Base-by-base conservation (phyloP, 2,888 invertebrate species). In the Tachystola acroxantha region DNA sequence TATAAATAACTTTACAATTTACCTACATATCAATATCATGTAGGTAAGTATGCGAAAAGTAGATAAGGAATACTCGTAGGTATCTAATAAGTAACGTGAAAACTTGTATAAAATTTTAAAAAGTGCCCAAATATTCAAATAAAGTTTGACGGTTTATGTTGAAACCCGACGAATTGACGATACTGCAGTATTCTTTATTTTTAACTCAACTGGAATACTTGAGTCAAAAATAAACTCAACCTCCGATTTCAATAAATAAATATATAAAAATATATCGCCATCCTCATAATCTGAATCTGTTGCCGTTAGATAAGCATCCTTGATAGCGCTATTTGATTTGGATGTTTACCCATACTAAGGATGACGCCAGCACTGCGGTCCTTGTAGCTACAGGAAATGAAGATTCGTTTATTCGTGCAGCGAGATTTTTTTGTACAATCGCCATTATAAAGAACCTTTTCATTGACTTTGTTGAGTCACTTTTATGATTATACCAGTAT, bases 281-380 rank as follows among this genome's bases (percentile, higher is more conserved):
- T 31, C n/a, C n/a, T n/a, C 32, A 25, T 9, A 6, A 33, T 32
- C 24, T 38, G 14, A 27, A 31, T 34, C 31, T 22, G 27, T 24
- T 28, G 35, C 37, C 38, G 34, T 37, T 35, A 39, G 40, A 45
- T 46, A 42, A 44, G 37, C 30, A 34, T 29, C 42, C 36, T 37
- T 44, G 37, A 43, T 47, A 46, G 34, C 36, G 33, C 38, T 49
- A 45, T 53, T 53, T 49, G 43, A 40, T 39, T 36, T 38, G 29
- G 39, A 25, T 53, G 48, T 52, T 48, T 51, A 34, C 24, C 2
- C n/a, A 24, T 22, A 36, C 11, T 25, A 30, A 32, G 30, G 43
- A 44, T 51, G 50, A 52, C 49, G 53, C 42, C 46, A 46, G 20
- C 34, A 12, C n/a, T 11, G 28, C 11, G 40, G 43, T 34, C 37